Conservation (phyloP, 2,888 invertebrate species). For the Altica lythri region DNA sequence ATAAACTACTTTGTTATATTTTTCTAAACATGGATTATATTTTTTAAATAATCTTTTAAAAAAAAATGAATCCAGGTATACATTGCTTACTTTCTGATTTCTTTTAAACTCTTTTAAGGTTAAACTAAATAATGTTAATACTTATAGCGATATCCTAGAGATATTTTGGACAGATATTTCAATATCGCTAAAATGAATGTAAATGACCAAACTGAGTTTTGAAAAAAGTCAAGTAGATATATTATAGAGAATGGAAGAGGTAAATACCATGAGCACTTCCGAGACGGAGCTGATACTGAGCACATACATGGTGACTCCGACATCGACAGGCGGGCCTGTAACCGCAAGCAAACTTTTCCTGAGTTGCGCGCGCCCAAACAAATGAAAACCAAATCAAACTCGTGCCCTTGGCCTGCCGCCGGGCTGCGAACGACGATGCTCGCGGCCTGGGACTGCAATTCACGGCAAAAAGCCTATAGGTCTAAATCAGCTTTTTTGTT, state of each 20-base stretch:
- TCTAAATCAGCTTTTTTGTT: not conserved
- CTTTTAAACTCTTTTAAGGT: no score
- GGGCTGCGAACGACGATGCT: slow-evolving; percentile 46
- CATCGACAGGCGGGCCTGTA: slow-evolving; percentile 96
- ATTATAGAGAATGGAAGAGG: slow-evolving; percentile 28
- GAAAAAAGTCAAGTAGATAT: slow-evolving; percentile 33
- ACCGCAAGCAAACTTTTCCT: slow-evolving; percentile 45
- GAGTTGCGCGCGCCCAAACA: slow-evolving; percentile 32
- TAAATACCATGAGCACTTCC: slow-evolving; percentile 93
- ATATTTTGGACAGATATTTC: no score
- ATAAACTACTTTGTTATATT: no score
- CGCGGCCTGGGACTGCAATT: slow-evolving; percentile 36
- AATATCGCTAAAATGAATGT: not conserved
- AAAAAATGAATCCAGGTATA: no score
- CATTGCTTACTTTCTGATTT: no score
- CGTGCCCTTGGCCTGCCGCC: slow-evolving; percentile 54
- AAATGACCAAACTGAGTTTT: slow-evolving; percentile 4
- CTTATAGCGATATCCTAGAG: no score
- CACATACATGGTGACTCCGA: slow-evolving; percentile 97
- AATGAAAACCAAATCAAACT: slow-evolving; percentile 49
- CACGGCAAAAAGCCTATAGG: slow-evolving; percentile 6
- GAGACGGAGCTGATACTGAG: slow-evolving; percentile 98
- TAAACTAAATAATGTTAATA: no score
- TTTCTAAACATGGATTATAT: no score
- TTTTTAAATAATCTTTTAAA: no score